Conservation (phyloP, 2,113 vertebrate species). For the Lichenostomus cassidix region DNA sequence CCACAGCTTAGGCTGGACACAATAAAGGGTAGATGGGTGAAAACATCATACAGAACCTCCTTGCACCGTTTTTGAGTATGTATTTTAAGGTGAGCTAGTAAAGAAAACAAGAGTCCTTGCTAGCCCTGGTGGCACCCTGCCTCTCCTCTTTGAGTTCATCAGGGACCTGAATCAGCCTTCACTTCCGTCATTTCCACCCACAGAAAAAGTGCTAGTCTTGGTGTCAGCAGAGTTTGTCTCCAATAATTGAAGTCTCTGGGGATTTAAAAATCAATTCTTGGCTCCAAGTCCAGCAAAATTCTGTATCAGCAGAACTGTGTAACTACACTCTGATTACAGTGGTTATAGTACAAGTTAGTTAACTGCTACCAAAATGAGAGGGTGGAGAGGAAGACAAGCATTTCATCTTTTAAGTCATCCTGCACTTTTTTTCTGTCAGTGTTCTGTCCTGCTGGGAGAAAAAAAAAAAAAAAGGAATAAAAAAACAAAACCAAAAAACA, state of each 20-base stretch:
- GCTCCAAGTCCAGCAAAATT: background rate
- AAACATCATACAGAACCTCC: background rate
- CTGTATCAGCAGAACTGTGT: slow-evolving; percentile 34
- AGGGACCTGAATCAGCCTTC: accelerated
- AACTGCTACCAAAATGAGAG: slow-evolving; percentile 4
- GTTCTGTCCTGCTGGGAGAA: background rate
- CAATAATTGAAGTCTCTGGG: background rate
- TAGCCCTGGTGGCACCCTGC: background rate
- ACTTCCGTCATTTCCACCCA: background rate
- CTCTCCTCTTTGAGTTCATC: background rate
- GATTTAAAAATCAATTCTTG: slow-evolving; percentile 10
- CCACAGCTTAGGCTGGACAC: accelerated
- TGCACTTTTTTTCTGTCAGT: background rate
- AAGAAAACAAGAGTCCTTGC: background rate
- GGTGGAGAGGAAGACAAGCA: background rate
- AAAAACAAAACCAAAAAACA: too few relatives aligned
- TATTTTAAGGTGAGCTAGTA: background rate
- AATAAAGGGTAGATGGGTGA: background rate
- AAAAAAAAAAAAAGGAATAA: too few relatives aligned
- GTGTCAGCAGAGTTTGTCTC: slow-evolving; percentile 12
- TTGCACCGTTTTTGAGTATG: background rate
- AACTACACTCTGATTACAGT: slow-evolving; percentile 23
- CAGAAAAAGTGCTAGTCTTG: background rate
- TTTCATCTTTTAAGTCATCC: background rate
- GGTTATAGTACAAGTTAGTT: slow-evolving; percentile 25